Evolutionary conservation across 2,113 vertebrate species (phyloP).

Genomic region (Mesocricetus auratus): DNA sequence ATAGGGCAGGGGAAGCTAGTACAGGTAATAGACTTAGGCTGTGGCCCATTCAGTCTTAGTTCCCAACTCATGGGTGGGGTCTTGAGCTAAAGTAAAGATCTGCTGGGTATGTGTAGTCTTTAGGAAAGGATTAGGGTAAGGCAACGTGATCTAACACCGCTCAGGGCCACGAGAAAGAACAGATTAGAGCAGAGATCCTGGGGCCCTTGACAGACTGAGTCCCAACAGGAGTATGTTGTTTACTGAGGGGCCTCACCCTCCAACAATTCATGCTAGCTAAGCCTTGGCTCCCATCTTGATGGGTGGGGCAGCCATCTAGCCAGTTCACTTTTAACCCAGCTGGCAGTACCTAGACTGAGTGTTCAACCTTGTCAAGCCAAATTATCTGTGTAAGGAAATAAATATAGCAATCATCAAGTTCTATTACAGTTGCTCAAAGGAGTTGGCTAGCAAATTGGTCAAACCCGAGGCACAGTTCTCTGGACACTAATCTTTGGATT

Average conservation of each 20-base stretch:
- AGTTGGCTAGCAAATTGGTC: background rate
- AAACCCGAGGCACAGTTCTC: background rate
- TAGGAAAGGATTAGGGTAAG: background rate
- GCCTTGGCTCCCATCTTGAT: background rate
- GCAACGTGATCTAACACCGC: rapidly evolving
- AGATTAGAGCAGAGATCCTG: background rate
- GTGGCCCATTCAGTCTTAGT: background rate
- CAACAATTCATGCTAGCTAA: background rate
- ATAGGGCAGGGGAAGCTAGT: background rate
- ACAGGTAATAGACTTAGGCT: background rate
- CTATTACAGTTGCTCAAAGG: background rate
- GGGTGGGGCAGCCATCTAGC: background rate
- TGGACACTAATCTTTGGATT: background rate
- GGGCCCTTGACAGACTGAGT: background rate
- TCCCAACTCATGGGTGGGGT: background rate
- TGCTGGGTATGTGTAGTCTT: background rate
- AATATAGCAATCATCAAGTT: background rate
- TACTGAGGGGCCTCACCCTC: background rate
- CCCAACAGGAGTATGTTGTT: background rate
- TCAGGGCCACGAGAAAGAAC: background rate
- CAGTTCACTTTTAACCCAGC: slow-evolving; percentile 19
- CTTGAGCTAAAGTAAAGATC: background rate
- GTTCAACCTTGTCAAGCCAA: background rate
- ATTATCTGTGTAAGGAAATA: background rate
- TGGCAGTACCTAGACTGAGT: background rate